Conservation (phyloP, 2,113 vertebrate species). For the Puffinus mauretanicus region DNA sequence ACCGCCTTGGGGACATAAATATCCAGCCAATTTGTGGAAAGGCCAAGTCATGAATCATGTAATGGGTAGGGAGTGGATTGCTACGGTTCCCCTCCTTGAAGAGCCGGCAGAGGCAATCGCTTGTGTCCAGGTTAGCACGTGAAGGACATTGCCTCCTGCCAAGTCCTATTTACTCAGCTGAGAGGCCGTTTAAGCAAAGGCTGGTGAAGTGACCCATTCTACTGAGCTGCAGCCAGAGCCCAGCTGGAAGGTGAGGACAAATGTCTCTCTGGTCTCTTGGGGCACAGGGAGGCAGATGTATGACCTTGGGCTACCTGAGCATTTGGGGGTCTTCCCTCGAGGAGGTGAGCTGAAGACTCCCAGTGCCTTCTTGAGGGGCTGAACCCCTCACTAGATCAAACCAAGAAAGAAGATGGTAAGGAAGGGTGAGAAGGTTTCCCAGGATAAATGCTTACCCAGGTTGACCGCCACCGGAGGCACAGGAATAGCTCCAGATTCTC, state of each 20-base stretch:
- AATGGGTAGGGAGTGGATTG: not conserved
- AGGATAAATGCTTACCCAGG: not conserved
- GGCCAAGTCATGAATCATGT: not conserved
- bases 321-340: rapidly evolving
- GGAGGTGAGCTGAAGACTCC: not conserved
- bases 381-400: not conserved
- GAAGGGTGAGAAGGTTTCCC: not conserved
- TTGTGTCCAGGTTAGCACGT: not conserved
- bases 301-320: not conserved
- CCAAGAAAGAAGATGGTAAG: not conserved
- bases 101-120: not conserved
- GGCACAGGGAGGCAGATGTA: not conserved
- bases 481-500: not conserved
- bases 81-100: not conserved
- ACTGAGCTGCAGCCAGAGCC: not conserved
- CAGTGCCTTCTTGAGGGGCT: not conserved
- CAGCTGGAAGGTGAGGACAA: not conserved
- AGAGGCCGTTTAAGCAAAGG: not conserved
- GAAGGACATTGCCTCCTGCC: not conserved
- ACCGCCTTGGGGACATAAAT: not conserved
- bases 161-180: not conserved
- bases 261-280: not conserved
- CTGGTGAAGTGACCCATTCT: not conserved
- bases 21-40: not conserved
- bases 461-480: not conserved